Evolutionary conservation across 2,888 invertebrate species (phyloP).

Genomic region (Xylota sylvarum): DNA sequence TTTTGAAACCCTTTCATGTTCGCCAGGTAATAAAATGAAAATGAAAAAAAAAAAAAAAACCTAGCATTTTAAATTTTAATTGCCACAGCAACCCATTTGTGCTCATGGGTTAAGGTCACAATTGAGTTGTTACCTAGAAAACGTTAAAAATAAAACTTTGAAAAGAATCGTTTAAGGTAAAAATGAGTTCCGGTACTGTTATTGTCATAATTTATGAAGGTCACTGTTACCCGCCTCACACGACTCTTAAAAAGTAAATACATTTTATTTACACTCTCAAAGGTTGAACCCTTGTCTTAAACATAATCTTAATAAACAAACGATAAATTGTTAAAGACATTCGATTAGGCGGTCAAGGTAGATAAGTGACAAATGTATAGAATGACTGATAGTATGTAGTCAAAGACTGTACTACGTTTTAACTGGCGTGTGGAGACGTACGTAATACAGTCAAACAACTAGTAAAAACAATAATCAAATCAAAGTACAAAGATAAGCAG

Average conservation of each 20-base stretch:
- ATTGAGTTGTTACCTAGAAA: background rate
- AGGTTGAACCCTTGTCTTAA: background rate
- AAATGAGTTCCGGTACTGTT: background rate
- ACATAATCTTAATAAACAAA: background rate
- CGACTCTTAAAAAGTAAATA: background rate
- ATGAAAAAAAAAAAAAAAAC: background rate
- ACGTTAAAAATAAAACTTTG: background rate
- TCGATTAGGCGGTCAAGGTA: background rate
- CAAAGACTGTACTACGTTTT: background rate
- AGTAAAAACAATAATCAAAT: too few species aligned
- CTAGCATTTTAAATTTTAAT: conserved; percentile 8
- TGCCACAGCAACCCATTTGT: conserved; percentile 3
- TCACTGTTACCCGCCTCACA: background rate
- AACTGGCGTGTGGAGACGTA: background rate
- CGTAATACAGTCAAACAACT: background rate
- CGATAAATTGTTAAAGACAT: background rate
- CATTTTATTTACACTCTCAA: background rate
- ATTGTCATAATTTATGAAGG: background rate
- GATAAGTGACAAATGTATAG: background rate
- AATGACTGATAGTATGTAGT: background rate
- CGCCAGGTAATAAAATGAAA: conserved; percentile 17
- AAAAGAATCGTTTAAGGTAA: background rate
- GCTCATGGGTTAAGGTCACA: background rate
- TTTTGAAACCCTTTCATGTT: conserved; percentile 26
- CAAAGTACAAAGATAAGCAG: background rate